Evolutionary conservation across 2,797 vertebrate species (phyloP), one percentile per base, ranked within the genome.

Genomic region (Oreortyx pictus): DNA sequence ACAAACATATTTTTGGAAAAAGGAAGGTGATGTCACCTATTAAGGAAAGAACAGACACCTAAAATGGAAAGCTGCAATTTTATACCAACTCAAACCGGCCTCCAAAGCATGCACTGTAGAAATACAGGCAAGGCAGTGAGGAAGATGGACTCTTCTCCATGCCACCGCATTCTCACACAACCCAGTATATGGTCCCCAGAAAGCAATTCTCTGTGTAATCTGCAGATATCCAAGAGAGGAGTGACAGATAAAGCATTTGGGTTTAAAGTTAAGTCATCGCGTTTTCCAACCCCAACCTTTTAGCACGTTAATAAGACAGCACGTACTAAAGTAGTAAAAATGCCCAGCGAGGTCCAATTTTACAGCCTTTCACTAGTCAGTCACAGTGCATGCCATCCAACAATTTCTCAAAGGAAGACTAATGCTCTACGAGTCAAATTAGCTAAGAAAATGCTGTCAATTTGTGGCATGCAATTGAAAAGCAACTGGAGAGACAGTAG

Each of bases 321-420:
- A 33, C 2, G 14, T 66, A 83, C 60, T 78, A 65, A 73, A 83
- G 39, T 10, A 92, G 77, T 24, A 94, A 20, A 88, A 81, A 79
- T 73, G 19, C 3, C 2, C 18, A 70, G 31, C 8, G 54, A n/a
- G 46, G 67, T 43, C 61, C 60, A 52, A 25, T 46, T 85, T 67
- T 22, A 78, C n/a, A 95, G 80, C 54, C 50, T 75, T 91, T 93
- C 81, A 62, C 24, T 74, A 93, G 57, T 76, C 29, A 47, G 72
- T 67, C 76, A 93, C 82, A 81, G 14, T 67, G 49, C 15, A 72
- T 17, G 12, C 18, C 60, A 84, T 57, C 64, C 71, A 62, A 89
- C 94, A 61, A 44, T 70, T 84, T 64, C 83, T 72, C 86, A 86
- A 52, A 77, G 44, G 54, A 82, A 80, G 78, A 61, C 61, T 88